Base-by-base conservation (phyloP, 2,888 invertebrate species). In the Sphaerolaimus hirsutus region DNA sequence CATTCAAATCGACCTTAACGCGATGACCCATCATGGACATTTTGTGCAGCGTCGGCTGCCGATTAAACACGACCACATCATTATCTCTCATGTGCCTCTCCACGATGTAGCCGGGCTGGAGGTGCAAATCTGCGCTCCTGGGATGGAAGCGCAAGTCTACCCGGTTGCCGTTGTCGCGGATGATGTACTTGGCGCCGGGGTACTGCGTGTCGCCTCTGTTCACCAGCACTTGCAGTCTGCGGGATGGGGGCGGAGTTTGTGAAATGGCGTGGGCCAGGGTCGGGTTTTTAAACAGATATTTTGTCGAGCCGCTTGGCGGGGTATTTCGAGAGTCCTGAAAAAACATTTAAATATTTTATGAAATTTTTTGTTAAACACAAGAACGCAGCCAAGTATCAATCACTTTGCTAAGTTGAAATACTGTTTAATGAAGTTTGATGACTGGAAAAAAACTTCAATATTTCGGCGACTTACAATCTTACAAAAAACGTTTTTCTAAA, bases 1-100 rank as follows among this genome's bases (percentile, higher is more conserved):
- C n/a, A n/a, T n/a, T n/a, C n/a, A n/a, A n/a, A n/a, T n/a, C n/a
- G n/a, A 56, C 56, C 58, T 72, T 69, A 27, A 71, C 71, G 51
- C 67, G 62, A 70, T 99, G 97, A 51, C 97, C 93, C 99, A 99
- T 99, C 97, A 99, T 99, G 77, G 84, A 84, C 97, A 99, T 99
- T 70, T 99, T 99, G 70, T 99, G 99, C 4, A 99, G 75, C 1
- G 99, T 99, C 0, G 99, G 99, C 65, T 99, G 97, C 53, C 99
- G 80, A 70, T 99, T 99, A 74, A 99, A 99, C 54, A 99, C 87
- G 21, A 99, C 84, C 52, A 89, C 73, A 69, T 99, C 97, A 50
- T 89, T 91, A 65, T 97, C 93, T 51, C 89, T 76, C 64, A 99
- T 80, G 68, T 99, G 97, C 35, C 97, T 71, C 64, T 99, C 97